A percentile compares a stretch with the other conserved stretches of the same genome.
These are phyloP conservation scores for Volucella inflata DNA, from an alignment of 2,888 invertebrate species.

Conservation along the genomic window DNA sequence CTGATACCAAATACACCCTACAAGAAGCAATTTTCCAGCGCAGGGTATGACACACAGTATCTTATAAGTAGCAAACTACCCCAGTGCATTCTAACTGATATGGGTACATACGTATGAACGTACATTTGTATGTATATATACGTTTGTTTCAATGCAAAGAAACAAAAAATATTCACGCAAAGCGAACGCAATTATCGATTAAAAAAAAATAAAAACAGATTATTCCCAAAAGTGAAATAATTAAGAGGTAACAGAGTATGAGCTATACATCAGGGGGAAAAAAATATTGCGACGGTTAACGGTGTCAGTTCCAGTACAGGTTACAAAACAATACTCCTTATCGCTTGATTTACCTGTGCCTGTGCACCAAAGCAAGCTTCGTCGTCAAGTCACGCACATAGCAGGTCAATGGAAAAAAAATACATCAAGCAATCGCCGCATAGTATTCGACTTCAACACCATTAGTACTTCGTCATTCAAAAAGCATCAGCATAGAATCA, in stretches of 20 bases:
- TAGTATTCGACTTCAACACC: conserved; percentile 13
- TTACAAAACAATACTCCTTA: conserved; percentile 38
- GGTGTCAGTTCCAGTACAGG: conserved; percentile 7
- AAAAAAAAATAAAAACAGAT: conserved; percentile 5
- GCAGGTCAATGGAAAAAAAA: conserved; percentile 9
- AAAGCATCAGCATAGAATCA: conserved; percentile 13
- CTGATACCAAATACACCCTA: conserved; percentile 13
- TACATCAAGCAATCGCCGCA: background rate
- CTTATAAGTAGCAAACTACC: conserved; percentile 3
- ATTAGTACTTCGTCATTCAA: background rate
- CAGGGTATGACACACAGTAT: background rate
- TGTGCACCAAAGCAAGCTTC: conserved; percentile 34
- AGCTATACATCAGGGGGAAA: conserved; percentile 11
- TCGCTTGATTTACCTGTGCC: conserved; percentile 49
- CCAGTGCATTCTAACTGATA: background rate
- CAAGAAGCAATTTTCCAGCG: conserved; percentile 6
- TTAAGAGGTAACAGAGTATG: conserved; percentile 27
- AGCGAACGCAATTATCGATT: conserved; percentile 2
- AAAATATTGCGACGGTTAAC: conserved; percentile 7
- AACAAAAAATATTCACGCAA: no score
- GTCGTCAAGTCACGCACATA: conserved; percentile 65
- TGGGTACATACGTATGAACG: background rate
- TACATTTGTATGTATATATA: background rate
- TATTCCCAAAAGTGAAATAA: conserved; percentile 41
- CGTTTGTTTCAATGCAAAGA: background rate